Conservation (phyloP, 2,113 vertebrate species). For the Symphodus melops region DNA sequence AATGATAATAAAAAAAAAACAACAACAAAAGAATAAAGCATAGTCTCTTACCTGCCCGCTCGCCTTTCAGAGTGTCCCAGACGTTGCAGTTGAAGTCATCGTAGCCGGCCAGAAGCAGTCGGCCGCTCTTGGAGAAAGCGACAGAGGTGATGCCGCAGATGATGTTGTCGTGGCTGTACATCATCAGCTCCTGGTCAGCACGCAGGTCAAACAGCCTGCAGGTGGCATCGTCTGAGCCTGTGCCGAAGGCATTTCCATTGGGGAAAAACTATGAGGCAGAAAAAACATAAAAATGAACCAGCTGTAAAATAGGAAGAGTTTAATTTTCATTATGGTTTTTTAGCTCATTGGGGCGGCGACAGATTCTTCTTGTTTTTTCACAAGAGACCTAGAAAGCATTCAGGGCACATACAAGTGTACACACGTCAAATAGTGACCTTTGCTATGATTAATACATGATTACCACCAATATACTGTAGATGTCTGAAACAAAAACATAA, state of each 20-base stretch:
- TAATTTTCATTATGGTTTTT: too few species aligned
- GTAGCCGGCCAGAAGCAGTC: slow-evolving; percentile 94
- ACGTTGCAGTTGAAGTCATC: slow-evolving; percentile 99
- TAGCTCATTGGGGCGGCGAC: background rate
- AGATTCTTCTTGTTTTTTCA: too few species aligned
- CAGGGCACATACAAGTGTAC: too few species aligned
- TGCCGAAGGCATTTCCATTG: slow-evolving; percentile 94
- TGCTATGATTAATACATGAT: too few species aligned
- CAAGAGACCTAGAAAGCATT: too few species aligned
- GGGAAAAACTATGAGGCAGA: slow-evolving; percentile 90
- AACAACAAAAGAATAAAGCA: background rate
- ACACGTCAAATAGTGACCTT: too few species aligned
- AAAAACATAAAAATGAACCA: background rate
- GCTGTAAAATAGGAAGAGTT: background rate
- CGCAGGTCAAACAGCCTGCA: slow-evolving; percentile 98
- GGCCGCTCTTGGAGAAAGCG: slow-evolving; percentile 98
- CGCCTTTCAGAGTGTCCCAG: slow-evolving; percentile 97
- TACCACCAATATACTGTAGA: too few species aligned
- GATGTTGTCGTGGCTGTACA: slow-evolving; percentile 96
- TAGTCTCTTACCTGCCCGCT: slow-evolving; percentile 88
- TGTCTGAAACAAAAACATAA: too few species aligned
- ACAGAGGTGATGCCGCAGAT: slow-evolving; percentile 98
- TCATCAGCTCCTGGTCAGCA: slow-evolving; percentile 94
- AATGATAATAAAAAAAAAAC: too few species aligned
- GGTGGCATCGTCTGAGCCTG: slow-evolving; percentile 96